These are phyloP conservation scores for Athene cunicularia DNA, from an alignment of 2,113 vertebrate genomes.

Conservation along the genomic window DNA sequence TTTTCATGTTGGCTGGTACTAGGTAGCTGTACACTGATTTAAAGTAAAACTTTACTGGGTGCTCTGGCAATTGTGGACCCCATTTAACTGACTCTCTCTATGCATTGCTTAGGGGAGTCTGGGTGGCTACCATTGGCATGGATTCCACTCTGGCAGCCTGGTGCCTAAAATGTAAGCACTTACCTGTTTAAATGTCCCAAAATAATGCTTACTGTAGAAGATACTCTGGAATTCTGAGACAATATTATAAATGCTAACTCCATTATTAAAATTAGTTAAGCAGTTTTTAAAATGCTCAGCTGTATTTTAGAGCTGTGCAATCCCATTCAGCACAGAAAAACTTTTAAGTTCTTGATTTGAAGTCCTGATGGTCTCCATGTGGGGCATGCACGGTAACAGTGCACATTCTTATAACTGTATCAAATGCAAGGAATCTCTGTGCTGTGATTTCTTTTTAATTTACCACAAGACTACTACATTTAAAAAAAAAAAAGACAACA, in stretches of 20 bases:
- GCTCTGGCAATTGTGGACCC: background rate
- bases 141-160: slow-evolving; percentile 59
- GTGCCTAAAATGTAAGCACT: slow-evolving; percentile 53
- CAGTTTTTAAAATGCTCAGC: background rate
- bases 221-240: background rate
- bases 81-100: slow-evolving; percentile 49
- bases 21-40: background rate
- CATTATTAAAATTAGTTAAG: background rate
- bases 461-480: background rate
- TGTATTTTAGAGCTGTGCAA: background rate
- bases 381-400: background rate
- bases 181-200: slow-evolving; percentile 46
- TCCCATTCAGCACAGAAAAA: background rate
- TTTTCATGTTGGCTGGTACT: background rate
- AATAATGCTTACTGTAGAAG: slow-evolving; percentile 23
- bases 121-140: slow-evolving; percentile 53
- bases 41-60: slow-evolving; percentile 5
- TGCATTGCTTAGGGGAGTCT: slow-evolving; percentile 60
- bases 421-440: background rate
- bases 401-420: background rate
- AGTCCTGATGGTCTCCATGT: background rate
- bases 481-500: background rate
- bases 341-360: background rate
- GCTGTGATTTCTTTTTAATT: background rate
- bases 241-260: background rate